A percentile compares a stretch with the other conserved stretches of the same genome.
Evolutionary conservation across 30 jellyfish, hydroid and myxozoan genomes (phyloP).

Genomic region (Chironex yamaguchii): DNA sequence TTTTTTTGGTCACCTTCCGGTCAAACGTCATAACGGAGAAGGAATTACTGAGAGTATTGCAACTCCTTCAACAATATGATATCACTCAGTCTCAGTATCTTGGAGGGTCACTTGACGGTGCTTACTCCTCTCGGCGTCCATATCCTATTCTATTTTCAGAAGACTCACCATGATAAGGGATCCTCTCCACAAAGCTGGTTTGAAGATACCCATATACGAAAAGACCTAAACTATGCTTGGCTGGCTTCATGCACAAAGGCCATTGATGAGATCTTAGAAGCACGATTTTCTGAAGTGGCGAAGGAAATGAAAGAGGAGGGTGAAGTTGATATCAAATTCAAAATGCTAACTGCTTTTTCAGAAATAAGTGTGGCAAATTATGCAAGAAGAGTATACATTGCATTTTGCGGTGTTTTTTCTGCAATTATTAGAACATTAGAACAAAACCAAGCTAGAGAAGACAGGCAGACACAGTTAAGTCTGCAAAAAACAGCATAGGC

Average conservation of each 20-base stretch:
- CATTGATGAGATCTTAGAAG: conserved; percentile 7
- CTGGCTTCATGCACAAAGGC: background rate
- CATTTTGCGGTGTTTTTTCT: conserved; percentile 1
- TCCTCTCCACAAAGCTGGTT: conserved; percentile 27
- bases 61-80: background rate
- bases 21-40: background rate
- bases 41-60: conserved; percentile 6
- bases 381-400: background rate
- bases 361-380: conserved; percentile 5
- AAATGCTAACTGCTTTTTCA: background rate
- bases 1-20: conserved; percentile 11
- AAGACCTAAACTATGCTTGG: background rate
- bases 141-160: background rate
- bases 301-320: background rate
- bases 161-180: conserved; percentile 10
- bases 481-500: conserved; percentile 8
- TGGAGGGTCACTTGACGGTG: conserved; percentile 35
- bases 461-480: background rate
- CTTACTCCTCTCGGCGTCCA: background rate
- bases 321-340: background rate
- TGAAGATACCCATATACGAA: conserved; percentile 16
- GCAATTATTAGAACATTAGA: conserved; percentile 16
- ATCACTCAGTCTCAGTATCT: background rate
- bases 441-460: conserved; percentile 10
- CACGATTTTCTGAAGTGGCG: background rate